A percentile compares a stretch with the other conserved stretches of the same genome.
These are phyloP conservation scores for Nasonia vitripennis DNA, from an alignment of 1,140 invertebrate species.

Conservation along the genomic window DNA sequence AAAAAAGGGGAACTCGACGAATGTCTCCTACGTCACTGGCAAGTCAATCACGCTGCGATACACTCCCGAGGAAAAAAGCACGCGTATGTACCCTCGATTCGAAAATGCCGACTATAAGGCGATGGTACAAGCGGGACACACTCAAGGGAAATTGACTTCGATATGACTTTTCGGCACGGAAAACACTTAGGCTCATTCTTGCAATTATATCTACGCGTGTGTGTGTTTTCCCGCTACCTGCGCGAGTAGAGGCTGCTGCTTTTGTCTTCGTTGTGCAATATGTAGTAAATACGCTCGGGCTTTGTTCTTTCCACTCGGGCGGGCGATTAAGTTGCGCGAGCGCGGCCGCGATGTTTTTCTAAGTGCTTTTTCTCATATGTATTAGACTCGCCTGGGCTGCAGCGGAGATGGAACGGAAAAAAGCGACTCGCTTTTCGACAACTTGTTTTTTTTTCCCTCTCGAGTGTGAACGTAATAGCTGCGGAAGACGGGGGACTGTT, in stretches of 20 bases:
- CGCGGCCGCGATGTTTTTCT: neutral
- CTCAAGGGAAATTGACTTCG: constrained; percentile 1
- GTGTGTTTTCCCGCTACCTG: neutral
- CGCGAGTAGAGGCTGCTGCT: neutral
- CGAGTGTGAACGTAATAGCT: neutral
- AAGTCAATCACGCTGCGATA: neutral
- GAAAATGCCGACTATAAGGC: neutral
- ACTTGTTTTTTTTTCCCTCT: neutral
- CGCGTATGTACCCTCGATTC: neutral
- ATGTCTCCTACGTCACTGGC: too few relatives aligned
- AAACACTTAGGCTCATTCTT: neutral
- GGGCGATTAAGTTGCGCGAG: neutral
- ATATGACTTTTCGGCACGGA: neutral
- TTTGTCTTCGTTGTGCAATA: constrained; percentile 12
- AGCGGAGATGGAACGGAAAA: neutral
- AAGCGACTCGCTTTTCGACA: neutral
- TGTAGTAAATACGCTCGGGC: neutral
- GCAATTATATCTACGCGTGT: neutral
- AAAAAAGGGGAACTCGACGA: too few relatives aligned
- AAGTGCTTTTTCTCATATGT: neutral
- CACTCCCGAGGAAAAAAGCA: neutral
- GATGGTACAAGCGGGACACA: neutral
- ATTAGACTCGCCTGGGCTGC: neutral
- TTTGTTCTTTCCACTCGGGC: neutral
- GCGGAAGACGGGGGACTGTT: neutral